These are phyloP conservation scores for Heliconius sara DNA, from an alignment of 2,888 invertebrate species.

Conservation along the genomic window DNA sequence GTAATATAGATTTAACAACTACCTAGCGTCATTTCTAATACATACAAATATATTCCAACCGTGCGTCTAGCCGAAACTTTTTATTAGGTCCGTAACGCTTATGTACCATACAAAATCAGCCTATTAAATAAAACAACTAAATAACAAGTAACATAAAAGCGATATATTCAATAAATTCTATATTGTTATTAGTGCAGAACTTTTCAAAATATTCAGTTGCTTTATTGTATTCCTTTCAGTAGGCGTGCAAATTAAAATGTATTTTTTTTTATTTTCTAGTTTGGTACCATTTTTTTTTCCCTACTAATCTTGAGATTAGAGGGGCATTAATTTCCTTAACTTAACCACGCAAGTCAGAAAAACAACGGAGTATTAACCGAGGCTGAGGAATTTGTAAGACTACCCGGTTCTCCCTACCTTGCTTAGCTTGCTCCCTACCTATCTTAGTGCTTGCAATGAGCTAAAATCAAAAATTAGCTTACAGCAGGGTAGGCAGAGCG, in stretches of 20 bases:
- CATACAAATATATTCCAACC: background rate
- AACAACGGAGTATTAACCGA: no score
- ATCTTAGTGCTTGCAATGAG: no score
- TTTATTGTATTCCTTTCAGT: constrained; percentile 7
- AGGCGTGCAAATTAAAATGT: background rate
- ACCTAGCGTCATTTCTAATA: background rate
- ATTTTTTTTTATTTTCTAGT: background rate
- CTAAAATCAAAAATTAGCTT: no score
- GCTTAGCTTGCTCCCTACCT: no score
- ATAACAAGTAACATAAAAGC: constrained; percentile 25
- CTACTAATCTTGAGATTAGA: no score
- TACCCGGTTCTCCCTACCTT: no score
- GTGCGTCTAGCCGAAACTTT: background rate
- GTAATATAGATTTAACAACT: background rate
- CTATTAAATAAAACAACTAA: constrained; percentile 20
- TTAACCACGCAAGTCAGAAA: no score
- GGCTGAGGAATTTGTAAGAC: no score
- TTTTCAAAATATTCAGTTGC: constrained; percentile 1
- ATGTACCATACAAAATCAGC: background rate
- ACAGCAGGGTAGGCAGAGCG: no score
- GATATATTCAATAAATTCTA: constrained; percentile 10
- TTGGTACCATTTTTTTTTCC: no score
- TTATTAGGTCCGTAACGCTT: background rate
- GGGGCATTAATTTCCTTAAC: no score
- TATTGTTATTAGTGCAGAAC: background rate